Evolutionary conservation across 2,888 invertebrate genomes (phyloP).

Genomic region (Tachina grossa): DNA sequence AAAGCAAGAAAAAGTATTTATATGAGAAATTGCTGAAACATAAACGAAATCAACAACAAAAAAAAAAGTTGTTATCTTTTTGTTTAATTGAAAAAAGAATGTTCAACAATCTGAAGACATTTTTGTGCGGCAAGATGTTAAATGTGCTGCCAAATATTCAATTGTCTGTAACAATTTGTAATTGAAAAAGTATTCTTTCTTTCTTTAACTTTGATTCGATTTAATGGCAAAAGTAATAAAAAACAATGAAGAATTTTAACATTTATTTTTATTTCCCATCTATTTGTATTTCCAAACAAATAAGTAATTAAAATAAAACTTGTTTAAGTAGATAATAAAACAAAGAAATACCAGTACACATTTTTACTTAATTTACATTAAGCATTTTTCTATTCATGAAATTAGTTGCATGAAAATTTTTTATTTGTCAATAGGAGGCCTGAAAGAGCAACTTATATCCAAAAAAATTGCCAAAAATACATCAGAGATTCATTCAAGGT

Average conservation of each 20-base stretch:
- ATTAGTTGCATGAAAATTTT: too few species aligned
- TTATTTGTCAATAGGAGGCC: too few species aligned
- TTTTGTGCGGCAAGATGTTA: not conserved
- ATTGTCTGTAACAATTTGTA: constrained; percentile 48
- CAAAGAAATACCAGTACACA: not conserved
- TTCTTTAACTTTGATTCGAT: not conserved
- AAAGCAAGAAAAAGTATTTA: constrained; percentile 32
- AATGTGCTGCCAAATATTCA: constrained; percentile 30
- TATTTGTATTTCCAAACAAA: not conserved
- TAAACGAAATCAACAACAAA: not conserved
- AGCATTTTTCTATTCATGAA: too few species aligned
- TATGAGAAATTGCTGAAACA: not conserved
- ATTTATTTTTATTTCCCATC: not conserved
- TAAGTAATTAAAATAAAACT: not conserved
- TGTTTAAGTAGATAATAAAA: not conserved
- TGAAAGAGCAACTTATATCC: too few species aligned
- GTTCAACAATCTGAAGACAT: not conserved
- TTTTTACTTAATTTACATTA: too few species aligned
- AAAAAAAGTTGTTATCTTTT: not conserved
- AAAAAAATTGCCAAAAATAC: too few species aligned
- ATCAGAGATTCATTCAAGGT: too few species aligned
- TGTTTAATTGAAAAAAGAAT: constrained; percentile 30
- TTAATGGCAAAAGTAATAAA: constrained; percentile 15
- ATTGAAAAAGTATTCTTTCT: constrained; percentile 27
- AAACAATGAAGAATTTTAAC: constrained; percentile 3